A percentile compares a stretch with the other conserved stretches of the same genome.
Evolutionary conservation across 2,888 invertebrate genomes (phyloP).

Genomic region (Ellobium chinense): DNA sequence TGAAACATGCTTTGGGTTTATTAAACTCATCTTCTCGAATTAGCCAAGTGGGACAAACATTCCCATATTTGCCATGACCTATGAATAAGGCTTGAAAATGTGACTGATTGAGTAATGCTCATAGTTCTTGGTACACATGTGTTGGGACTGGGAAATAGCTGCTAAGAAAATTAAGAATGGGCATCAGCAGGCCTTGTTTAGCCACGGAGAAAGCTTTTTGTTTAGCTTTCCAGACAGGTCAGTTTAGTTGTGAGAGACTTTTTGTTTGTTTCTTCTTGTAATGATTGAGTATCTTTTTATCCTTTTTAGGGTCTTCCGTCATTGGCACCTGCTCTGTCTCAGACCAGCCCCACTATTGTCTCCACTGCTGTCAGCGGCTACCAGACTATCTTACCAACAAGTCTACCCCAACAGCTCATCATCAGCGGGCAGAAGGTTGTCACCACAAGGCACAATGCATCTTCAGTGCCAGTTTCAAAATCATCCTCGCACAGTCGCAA

Average conservation of each 20-base stretch:
- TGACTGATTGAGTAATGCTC: too few relatives aligned
- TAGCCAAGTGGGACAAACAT: too few relatives aligned
- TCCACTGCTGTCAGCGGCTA: slow-evolving; percentile 8
- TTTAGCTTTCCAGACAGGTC: background rate
- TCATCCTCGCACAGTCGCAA: slow-evolving; percentile 35
- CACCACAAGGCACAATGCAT: slow-evolving; percentile 1
- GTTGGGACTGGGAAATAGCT: too few relatives aligned
- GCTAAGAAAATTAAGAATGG: too few relatives aligned
- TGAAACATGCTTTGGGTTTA: too few relatives aligned
- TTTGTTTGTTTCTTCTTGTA: background rate
- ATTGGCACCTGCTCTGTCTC: slow-evolving; percentile 30
- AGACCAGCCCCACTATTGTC: slow-evolving; percentile 24
- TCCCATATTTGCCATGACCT: too few relatives aligned
- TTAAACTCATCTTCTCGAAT: too few relatives aligned
- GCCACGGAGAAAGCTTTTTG: background rate
- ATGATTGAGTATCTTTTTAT: background rate
- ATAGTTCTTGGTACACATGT: too few relatives aligned
- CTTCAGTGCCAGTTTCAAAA: background rate
- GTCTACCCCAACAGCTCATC: slow-evolving; percentile 31
- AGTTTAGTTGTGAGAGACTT: background rate
- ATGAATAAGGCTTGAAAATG: too few relatives aligned
- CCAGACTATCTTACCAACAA: slow-evolving; percentile 32
- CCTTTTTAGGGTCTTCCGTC: slow-evolving; percentile 22
- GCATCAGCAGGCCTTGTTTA: too few relatives aligned
- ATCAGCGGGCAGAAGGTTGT: slow-evolving; percentile 39